Conservation (phyloP, 2,113 vertebrate genomes). For the Alligator mississippiensis region DNA sequence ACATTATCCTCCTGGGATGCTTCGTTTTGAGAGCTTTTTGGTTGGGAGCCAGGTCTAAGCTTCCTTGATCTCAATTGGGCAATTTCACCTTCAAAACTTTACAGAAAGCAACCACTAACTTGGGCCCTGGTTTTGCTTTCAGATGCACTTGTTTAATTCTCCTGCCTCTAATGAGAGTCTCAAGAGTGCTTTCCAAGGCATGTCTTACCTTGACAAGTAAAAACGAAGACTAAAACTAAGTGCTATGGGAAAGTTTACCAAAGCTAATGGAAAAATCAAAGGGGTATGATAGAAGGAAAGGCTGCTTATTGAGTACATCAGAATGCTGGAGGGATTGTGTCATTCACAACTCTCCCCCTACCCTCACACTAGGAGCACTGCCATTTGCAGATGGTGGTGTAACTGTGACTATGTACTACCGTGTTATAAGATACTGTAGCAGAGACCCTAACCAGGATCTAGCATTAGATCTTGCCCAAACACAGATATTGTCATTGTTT, state of each 20-base stretch:
- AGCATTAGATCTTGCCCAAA: neutral
- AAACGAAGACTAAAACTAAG: neutral
- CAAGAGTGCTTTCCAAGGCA: neutral
- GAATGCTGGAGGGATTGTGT: neutral
- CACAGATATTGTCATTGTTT: accelerated
- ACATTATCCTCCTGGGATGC: conserved; percentile 19
- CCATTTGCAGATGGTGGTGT: too few relatives aligned
- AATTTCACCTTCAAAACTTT: conserved; percentile 1
- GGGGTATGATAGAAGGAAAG: neutral
- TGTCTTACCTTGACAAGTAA: neutral
- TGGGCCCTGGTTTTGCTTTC: neutral
- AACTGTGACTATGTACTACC: too few relatives aligned
- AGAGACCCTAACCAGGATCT: neutral
- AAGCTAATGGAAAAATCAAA: neutral
- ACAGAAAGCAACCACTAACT: neutral
- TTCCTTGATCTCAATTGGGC: neutral
- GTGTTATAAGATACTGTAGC: too few relatives aligned
- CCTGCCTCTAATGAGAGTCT: neutral
- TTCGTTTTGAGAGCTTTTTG: conserved; percentile 1
- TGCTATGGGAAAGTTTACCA: neutral
- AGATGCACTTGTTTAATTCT: too few relatives aligned
- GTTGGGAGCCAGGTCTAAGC: neutral
- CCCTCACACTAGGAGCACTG: too few relatives aligned
- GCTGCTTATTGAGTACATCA: accelerated
- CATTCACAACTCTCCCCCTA: neutral